Evolutionary conservation across 2,888 invertebrate genomes (phyloP), one percentile per base, ranked within the genome.

Genomic region (Caenorhabditis sulstoni): DNA sequence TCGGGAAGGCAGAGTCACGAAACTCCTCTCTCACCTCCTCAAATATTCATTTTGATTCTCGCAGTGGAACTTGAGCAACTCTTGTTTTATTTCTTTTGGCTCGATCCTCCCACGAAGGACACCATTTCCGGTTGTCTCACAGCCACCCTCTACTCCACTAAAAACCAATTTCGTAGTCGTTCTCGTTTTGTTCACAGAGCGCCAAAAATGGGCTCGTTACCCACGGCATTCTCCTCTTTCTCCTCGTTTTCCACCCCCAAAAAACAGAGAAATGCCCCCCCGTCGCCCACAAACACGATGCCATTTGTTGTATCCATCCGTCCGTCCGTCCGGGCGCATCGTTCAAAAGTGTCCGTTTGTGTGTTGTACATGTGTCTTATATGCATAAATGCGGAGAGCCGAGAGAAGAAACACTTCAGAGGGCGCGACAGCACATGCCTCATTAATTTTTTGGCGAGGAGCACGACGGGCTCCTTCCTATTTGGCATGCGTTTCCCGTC

Each of bases 361-460:
- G 58, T 68, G 14, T 50, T 23, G 45, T 58, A 49, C 29, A 62
- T 57, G 62, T 71, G 61, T 50, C 49, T 64, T 71, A 71, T 71
- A 71, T 71, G 62, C 71, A 71, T 71, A 71, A 71, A 71, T 52
- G 70, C 22, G 41, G 64, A 11, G 49, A 49, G 41, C 22, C 23
- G 58, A n/a, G 22, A 62, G 22, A 50, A 71, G 71, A 71, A 71
- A 64, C 71, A 71, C 71, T 71, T 71, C 64, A 57, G 62, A 50
- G 59, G 39, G 57, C 39, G 44, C 50, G 61, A 52, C 39, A 47
- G 47, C 37, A 20, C 50, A 71, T 71, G 71, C 62, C 71, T 71
- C 71, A 71, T 71, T 71, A 71, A 71, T 71, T 71, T 71, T 71
- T 71, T 57, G 64, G 58, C 41, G 61, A 50, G 53, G 20, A 35